phyloP scores from a whole-genome alignment of 2,888 invertebrate genomes.

The Calephelis perditalis region DNA sequence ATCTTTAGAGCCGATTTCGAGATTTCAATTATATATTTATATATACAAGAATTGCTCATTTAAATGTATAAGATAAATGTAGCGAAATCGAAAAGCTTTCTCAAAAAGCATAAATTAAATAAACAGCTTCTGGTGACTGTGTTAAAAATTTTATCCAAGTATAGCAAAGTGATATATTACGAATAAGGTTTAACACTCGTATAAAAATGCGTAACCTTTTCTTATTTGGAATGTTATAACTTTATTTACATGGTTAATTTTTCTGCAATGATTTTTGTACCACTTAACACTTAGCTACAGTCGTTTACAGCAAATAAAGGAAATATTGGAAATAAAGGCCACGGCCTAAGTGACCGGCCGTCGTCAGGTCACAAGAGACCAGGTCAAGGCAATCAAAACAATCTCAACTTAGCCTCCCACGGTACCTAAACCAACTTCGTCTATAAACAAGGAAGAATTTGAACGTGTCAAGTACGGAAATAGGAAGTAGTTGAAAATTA shows the following conservation, averaged over 20 bases:
- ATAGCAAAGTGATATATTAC: background rate
- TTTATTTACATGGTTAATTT: slow-evolving; percentile 5
- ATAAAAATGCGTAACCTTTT: slow-evolving; percentile 2
- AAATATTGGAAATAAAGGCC: slow-evolving; percentile 38
- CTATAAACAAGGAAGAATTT: slow-evolving; percentile 39
- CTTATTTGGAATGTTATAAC: slow-evolving; percentile 11
- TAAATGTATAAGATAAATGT: too few species aligned
- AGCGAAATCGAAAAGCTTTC: too few species aligned
- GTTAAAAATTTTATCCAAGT: background rate
- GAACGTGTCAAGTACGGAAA: slow-evolving; percentile 48
- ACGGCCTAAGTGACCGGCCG: slow-evolving; percentile 18
- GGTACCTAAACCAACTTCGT: background rate
- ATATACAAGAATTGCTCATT: too few species aligned
- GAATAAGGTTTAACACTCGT: background rate
- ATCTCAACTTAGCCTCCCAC: slow-evolving; percentile 9
- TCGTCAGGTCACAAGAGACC: slow-evolving; percentile 10
- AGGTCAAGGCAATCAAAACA: slow-evolving; percentile 14
- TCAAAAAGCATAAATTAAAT: background rate
- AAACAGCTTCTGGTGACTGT: background rate
- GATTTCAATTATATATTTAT: too few species aligned
- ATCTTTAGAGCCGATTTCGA: too few species aligned
- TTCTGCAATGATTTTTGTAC: slow-evolving; percentile 12
- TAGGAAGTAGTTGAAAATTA: slow-evolving; percentile 35
- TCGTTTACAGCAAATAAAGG: slow-evolving; percentile 50
- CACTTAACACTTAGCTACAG: slow-evolving; percentile 21